Evolutionary conservation across 2,888 invertebrate species (phyloP).

Genomic region (Athalia rosae): DNA sequence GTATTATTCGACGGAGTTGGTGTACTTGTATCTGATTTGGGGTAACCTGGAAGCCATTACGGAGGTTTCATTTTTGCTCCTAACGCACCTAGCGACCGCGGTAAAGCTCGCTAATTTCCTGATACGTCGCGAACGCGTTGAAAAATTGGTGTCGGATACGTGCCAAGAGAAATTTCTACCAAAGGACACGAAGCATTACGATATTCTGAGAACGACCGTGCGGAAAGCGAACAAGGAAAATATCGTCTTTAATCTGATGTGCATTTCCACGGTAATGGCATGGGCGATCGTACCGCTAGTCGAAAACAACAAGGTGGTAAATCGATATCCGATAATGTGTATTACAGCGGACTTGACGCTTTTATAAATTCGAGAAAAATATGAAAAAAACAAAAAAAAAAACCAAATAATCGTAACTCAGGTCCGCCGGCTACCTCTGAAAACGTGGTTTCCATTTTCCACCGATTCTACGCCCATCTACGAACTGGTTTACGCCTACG

Average conservation of each 20-base stretch:
- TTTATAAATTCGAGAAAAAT: neutral
- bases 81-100: constrained; percentile 58
- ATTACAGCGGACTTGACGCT: neutral
- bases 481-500: constrained; percentile 74
- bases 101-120: constrained; percentile 49
- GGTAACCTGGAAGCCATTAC: constrained; percentile 61
- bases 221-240: constrained; percentile 56
- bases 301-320: constrained; percentile 53
- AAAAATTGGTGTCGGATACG: constrained; percentile 50
- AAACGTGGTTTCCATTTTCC: constrained; percentile 74
- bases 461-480: constrained; percentile 70
- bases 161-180: constrained; percentile 60
- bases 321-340: constrained; percentile 42
- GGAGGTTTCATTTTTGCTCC: constrained; percentile 60
- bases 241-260: constrained; percentile 58
- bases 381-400: no score
- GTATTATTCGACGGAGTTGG: constrained; percentile 66
- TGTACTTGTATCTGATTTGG: constrained; percentile 74
- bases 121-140: constrained; percentile 45
- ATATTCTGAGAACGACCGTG: constrained; percentile 56
- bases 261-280: constrained; percentile 60
- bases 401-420: neutral
- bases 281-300: constrained; percentile 68
- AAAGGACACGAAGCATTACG: constrained; percentile 55
- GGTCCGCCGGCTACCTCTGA: constrained; percentile 47